These are phyloP conservation scores for Lycia hirtaria DNA, from an alignment of 2,888 invertebrate species.

Conservation along the genomic window DNA sequence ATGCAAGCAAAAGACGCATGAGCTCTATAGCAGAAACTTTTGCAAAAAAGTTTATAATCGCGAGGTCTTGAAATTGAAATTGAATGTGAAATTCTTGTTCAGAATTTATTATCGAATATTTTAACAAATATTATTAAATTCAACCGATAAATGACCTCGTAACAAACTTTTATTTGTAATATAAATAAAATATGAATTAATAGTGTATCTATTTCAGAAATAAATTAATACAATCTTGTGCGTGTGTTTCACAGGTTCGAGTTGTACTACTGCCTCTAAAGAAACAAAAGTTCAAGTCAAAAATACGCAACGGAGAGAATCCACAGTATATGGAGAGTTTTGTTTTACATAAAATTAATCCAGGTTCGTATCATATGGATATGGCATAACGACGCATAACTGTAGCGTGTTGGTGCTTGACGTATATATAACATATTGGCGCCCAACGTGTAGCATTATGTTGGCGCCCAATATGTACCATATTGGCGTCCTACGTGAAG, in stretches of 20 bases:
- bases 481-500: neutral
- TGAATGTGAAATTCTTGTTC: too few species aligned
- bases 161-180: too few species aligned
- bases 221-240: neutral
- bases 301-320: constrained; percentile 95
- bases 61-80: too few species aligned
- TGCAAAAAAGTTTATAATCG: too few species aligned
- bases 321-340: constrained; percentile 98
- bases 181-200: too few species aligned
- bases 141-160: too few species aligned
- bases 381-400: too few species aligned
- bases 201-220: too few species aligned
- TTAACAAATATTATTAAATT: too few species aligned
- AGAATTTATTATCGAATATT: too few species aligned
- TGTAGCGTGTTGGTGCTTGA: too few species aligned
- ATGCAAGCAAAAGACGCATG: neutral
- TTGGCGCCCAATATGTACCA: neutral
- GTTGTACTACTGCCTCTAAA: constrained; percentile 95
- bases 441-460: neutral
- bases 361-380: constrained; percentile 88
- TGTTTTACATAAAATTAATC: constrained; percentile 95
- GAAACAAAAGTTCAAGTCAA: constrained; percentile 97
- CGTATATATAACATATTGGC: neutral
- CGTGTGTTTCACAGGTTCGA: constrained; percentile 88
- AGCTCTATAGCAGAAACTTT: too few species aligned